These are phyloP conservation scores for Drosophila prostipennis DNA, from an alignment of 2,888 invertebrate species.

Conservation along the genomic window DNA sequence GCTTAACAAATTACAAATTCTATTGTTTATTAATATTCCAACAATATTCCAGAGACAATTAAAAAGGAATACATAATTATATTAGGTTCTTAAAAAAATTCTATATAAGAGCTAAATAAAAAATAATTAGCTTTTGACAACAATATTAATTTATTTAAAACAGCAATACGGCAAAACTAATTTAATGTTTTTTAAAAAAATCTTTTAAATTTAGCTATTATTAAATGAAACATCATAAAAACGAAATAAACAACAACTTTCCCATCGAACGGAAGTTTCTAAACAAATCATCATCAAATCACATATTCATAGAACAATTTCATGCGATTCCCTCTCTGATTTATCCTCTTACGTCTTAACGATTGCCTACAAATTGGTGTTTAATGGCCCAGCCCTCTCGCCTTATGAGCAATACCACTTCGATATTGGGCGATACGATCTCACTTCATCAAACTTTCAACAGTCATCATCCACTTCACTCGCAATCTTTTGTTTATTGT, in stretches of 20 bases:
- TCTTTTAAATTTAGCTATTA: too few species aligned
- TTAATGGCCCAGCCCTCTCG: conserved; percentile 53
- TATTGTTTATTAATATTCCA: too few species aligned
- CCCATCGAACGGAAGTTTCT: conserved; percentile 19
- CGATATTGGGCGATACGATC: conserved; percentile 51
- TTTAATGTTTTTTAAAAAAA: too few species aligned
- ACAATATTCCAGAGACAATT: too few species aligned
- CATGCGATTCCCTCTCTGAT: not conserved
- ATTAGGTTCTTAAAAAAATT: too few species aligned
- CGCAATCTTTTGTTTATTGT: conserved; percentile 68
- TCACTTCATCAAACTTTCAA: conserved; percentile 77
- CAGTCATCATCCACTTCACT: conserved; percentile 47
- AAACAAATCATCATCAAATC: conserved; percentile 24
- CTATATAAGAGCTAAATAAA: too few species aligned
- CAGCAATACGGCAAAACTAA: too few species aligned
- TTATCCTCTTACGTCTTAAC: conserved; percentile 32
- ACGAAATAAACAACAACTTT: not conserved
- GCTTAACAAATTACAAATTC: too few species aligned
- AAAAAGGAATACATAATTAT: too few species aligned
- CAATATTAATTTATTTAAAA: too few species aligned
- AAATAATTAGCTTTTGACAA: too few species aligned
- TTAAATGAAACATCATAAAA: too few species aligned
- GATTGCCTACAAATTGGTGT: conserved; percentile 63
- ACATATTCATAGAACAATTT: conserved; percentile 27
- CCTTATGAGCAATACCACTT: conserved; percentile 18